Evolutionary conservation across 1,140 invertebrate genomes (phyloP).

Genomic region (Macrobrachium nipponense): DNA sequence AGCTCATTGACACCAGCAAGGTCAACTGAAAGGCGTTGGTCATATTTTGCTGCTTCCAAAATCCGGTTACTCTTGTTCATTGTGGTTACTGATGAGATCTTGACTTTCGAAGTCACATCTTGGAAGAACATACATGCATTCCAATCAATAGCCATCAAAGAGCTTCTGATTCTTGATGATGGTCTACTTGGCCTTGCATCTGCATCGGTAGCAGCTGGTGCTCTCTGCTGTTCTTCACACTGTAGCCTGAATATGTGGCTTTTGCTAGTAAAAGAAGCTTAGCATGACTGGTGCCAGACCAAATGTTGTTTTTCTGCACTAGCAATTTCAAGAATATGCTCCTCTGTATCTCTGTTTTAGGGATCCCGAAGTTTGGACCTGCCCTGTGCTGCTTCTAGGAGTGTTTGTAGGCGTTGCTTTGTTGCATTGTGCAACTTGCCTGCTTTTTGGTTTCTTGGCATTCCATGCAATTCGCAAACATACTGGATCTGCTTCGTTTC

Average conservation of each 20-base stretch:
- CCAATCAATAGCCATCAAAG: constrained; percentile 14
- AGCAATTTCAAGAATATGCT: too few species aligned
- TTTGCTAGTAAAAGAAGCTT: too few species aligned
- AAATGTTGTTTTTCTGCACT: too few species aligned
- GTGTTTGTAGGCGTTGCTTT: constrained; percentile 31
- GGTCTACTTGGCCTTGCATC: too few species aligned
- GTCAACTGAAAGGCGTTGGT: constrained; percentile 34
- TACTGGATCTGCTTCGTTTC: constrained; percentile 4
- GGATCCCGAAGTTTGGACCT: constrained; percentile 28
- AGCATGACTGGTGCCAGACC: too few species aligned
- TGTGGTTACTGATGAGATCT: constrained; percentile 25
- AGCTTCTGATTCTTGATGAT: too few species aligned
- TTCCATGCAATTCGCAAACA: neutral
- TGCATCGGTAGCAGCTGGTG: too few species aligned
- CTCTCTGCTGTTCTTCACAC: too few species aligned
- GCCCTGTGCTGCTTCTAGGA: constrained; percentile 27
- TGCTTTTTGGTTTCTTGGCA: too few species aligned
- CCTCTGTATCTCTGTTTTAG: constrained; percentile 18
- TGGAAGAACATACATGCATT: constrained; percentile 21
- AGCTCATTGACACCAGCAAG: constrained; percentile 26
- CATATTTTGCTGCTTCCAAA: constrained; percentile 35
- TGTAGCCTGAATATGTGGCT: too few species aligned
- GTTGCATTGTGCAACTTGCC: too few species aligned
- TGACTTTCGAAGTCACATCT: constrained; percentile 24
- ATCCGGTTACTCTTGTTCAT: constrained; percentile 27